Percentiles rank a stretch among this genome's conserved stretches.
These are phyloP conservation scores for Idaea biselata DNA, from an alignment of 2,888 invertebrate species.

Conservation along the genomic window DNA sequence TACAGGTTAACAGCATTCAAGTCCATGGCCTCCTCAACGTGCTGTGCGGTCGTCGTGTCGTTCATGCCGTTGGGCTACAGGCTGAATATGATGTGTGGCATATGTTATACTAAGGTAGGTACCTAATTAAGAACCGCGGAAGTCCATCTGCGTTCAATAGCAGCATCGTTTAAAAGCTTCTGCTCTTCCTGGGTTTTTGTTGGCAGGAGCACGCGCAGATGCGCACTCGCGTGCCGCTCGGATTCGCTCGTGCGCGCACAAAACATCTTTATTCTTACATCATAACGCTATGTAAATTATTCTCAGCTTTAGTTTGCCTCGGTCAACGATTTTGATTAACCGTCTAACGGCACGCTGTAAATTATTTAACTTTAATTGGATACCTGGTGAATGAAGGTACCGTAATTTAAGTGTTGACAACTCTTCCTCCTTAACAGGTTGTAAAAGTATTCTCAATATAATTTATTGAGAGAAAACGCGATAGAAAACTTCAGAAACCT, in stretches of 20 bases:
- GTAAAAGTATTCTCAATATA: constrained; percentile 4
- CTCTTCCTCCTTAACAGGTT: constrained; percentile 3
- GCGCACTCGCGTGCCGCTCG: constrained; percentile 48
- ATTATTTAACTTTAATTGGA: constrained; percentile 13
- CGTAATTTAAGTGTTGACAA: constrained; percentile 5
- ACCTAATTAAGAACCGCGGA: constrained; percentile 71
- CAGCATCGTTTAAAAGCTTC: constrained; percentile 54
- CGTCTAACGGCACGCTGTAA: constrained; percentile 47
- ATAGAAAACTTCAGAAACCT: too few species aligned
- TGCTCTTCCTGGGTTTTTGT: constrained; percentile 71
- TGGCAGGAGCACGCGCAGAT: constrained; percentile 32
- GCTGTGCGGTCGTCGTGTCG: not conserved
- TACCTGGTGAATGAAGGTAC: not conserved
- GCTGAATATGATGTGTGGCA: not conserved
- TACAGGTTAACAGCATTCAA: not conserved
- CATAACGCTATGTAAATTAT: constrained; percentile 52
- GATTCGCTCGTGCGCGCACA: constrained; percentile 60
- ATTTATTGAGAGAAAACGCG: constrained; percentile 3
- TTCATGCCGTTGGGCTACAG: not conserved
- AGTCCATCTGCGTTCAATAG: constrained; percentile 68
- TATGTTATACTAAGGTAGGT: constrained; percentile 29
- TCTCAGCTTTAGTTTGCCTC: constrained; percentile 42
- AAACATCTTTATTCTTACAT: constrained; percentile 50
- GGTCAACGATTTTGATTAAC: constrained; percentile 49
- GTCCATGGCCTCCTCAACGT: not conserved